These are phyloP conservation scores for Pentalonia nigronervosa DNA, from an alignment of 1,140 invertebrate species.

Conservation along the genomic window DNA sequence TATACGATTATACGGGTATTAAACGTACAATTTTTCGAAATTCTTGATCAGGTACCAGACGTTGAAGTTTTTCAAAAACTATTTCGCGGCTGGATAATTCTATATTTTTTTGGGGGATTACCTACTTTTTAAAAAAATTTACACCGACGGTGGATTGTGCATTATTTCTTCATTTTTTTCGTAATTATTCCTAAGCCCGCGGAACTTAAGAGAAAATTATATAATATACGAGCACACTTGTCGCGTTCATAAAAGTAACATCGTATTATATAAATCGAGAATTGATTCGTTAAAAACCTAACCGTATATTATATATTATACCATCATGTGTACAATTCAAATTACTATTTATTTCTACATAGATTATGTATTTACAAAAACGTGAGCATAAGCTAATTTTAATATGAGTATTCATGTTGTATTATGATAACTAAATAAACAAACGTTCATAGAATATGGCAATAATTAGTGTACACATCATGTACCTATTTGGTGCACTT, in stretches of 20 bases:
- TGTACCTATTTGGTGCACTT: background rate
- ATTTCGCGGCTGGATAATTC: background rate
- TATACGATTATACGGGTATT: background rate
- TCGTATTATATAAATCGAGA: no score
- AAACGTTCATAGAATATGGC: background rate
- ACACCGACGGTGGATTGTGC: no score
- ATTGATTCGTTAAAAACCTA: no score
- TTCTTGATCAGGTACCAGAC: no score
- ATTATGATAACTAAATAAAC: background rate
- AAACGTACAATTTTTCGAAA: background rate
- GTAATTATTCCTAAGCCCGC: background rate
- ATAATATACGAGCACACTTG: background rate
- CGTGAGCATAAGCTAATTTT: background rate
- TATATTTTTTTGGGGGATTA: background rate
- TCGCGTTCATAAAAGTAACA: no score
- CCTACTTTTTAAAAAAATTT: no score
- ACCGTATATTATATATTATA: no score
- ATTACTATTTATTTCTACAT: no score
- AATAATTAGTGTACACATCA: background rate
- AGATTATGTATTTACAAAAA: background rate
- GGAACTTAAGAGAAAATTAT: background rate
- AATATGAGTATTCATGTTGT: background rate
- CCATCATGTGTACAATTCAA: no score
- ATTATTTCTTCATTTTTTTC: background rate
- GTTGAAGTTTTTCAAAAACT: background rate